phyloP scores from a whole-genome alignment of 2,888 invertebrate species.

The Didymodactylos carnosus region DNA sequence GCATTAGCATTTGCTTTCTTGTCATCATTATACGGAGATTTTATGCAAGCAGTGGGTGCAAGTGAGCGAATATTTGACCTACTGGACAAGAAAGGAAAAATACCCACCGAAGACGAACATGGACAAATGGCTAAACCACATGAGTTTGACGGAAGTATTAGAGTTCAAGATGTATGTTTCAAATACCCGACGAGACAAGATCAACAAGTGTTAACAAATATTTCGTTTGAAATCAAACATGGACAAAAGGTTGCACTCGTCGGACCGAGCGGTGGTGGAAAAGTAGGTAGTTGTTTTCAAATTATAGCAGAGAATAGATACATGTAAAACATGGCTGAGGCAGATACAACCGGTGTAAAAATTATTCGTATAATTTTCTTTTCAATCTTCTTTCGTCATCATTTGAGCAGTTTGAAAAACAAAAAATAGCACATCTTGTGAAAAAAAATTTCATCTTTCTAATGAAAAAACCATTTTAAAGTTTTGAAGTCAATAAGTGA shows the following conservation, averaged over 20 bases:
- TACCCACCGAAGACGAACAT: conserved; percentile 19
- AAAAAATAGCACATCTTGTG: too few relatives aligned
- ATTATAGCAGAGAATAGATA: not conserved
- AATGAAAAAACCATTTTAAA: too few relatives aligned
- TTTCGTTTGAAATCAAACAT: conserved; percentile 28
- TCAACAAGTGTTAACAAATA: conserved; percentile 42
- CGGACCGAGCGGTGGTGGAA: conserved; percentile 30
- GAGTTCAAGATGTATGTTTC: conserved; percentile 49
- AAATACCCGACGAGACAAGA: conserved; percentile 56
- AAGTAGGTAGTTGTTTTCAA: too few relatives aligned
- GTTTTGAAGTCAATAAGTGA: too few relatives aligned
- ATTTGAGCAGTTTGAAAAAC: too few relatives aligned
- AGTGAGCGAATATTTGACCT: conserved; percentile 28
- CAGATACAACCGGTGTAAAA: too few relatives aligned
- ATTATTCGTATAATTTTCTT: too few relatives aligned
- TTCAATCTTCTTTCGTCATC: too few relatives aligned
- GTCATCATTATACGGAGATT: conserved; percentile 26
- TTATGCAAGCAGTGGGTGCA: conserved; percentile 26
- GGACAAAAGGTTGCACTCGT: conserved; percentile 33
- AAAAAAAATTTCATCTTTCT: too few relatives aligned
- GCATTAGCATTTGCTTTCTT: conserved; percentile 27
- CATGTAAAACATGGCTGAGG: too few relatives aligned
- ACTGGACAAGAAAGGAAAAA: conserved; percentile 23
- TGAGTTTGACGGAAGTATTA: conserved; percentile 42
- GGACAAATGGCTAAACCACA: not conserved